phyloP scores from a whole-genome alignment of 2,797 vertebrate genomes.

The Dromococcyx pavoninus region DNA sequence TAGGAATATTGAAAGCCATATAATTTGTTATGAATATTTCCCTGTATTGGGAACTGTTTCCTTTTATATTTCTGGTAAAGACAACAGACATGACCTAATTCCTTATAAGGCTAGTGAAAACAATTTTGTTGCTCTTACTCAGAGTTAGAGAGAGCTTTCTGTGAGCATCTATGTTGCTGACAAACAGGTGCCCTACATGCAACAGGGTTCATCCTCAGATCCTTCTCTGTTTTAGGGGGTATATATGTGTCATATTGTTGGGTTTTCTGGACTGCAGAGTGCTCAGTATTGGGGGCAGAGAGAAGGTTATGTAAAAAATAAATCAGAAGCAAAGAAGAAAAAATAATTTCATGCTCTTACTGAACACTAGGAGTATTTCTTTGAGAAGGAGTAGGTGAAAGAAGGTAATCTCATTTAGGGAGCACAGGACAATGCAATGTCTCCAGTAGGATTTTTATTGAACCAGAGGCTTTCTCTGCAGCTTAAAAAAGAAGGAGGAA shows the following conservation, averaged over 20 bases:
- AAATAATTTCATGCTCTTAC: background rate
- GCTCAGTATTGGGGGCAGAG: background rate
- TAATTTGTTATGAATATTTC: background rate
- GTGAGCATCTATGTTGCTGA: background rate
- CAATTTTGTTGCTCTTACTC: background rate
- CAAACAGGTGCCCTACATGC: background rate
- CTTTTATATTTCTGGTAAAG: background rate
- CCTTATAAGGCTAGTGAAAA: background rate
- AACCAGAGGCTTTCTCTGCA: background rate
- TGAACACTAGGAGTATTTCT: background rate
- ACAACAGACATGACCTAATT: background rate
- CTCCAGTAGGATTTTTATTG: background rate
- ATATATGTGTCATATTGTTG: background rate
- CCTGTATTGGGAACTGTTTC: background rate
- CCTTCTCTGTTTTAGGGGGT: background rate
- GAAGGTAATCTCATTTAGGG: background rate
- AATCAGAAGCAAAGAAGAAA: background rate
- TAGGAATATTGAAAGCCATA: background rate
- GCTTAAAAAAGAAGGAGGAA: background rate
- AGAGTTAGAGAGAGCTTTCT: background rate
- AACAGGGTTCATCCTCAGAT: background rate
- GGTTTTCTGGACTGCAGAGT: background rate
- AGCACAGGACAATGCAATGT: background rate
- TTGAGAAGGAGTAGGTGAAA: background rate
- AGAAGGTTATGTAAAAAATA: background rate